Conservation (phyloP, 1,140 invertebrate species). For the Portunus trituberculatus region DNA sequence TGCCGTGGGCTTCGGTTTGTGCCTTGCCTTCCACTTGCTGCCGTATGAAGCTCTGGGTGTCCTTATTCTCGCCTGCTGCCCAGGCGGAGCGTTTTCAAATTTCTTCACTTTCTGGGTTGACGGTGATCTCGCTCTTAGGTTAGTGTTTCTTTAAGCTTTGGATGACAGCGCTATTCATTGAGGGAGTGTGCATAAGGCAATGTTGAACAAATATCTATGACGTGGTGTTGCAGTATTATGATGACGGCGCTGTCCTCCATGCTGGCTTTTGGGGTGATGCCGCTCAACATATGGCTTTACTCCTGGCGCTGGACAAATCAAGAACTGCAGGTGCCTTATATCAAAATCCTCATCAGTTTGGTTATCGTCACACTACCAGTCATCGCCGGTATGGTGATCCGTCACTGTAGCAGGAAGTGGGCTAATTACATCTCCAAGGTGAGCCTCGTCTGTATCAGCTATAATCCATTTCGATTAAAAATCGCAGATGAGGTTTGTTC, state of each 20-base stretch:
- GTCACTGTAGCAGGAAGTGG: slow-evolving; percentile 54
- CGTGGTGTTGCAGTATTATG: slow-evolving; percentile 57
- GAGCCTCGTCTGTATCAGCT: not conserved
- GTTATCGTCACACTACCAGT: slow-evolving; percentile 59
- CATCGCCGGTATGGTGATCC: slow-evolving; percentile 52
- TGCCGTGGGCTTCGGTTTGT: slow-evolving; percentile 57
- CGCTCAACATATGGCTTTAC: slow-evolving; percentile 63
- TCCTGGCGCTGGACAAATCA: slow-evolving; percentile 57
- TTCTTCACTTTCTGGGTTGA: slow-evolving; percentile 73
- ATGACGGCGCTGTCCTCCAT: slow-evolving; percentile 64
- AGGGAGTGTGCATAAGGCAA: not conserved
- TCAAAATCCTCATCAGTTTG: slow-evolving; percentile 62
- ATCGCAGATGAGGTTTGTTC: not conserved
- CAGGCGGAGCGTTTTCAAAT: slow-evolving; percentile 69
- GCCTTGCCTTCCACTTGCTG: slow-evolving; percentile 43
- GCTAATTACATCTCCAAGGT: slow-evolving; percentile 66
- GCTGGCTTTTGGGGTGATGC: slow-evolving; percentile 60
- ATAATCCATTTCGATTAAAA: not conserved
- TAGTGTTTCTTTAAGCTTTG: not conserved
- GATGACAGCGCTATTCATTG: not conserved
- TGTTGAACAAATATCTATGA: not conserved
- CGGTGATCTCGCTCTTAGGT: slow-evolving; percentile 72
- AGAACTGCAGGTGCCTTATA: slow-evolving; percentile 55
- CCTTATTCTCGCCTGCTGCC: slow-evolving; percentile 59
- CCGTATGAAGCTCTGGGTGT: slow-evolving; percentile 65